Evolutionary conservation across 2,113 vertebrate species (phyloP).

Genomic region (Tinamus guttatus): DNA sequence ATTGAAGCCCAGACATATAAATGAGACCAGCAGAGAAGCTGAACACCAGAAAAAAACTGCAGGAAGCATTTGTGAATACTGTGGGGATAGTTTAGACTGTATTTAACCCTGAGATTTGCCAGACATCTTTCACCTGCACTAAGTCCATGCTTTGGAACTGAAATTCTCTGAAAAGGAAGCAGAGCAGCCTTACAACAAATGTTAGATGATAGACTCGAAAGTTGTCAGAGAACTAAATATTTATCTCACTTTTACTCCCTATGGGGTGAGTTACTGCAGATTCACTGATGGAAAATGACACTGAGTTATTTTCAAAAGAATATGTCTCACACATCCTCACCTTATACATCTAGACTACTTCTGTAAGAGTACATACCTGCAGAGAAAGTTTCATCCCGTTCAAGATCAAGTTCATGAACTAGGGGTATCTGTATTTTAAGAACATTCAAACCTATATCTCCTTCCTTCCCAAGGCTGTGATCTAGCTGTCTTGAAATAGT

Average conservation of each 20-base stretch:
- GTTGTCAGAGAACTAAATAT: not conserved
- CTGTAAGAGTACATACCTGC: not conserved
- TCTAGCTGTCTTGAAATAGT: not conserved
- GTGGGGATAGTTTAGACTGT: accelerated
- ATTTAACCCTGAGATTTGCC: not conserved
- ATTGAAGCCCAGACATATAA: not conserved
- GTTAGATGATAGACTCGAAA: accelerated
- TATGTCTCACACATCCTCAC: not conserved
- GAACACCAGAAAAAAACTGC: not conserved
- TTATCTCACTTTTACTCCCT: not conserved
- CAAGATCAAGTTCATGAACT: not conserved
- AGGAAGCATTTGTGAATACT: not conserved
- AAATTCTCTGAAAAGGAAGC: accelerated
- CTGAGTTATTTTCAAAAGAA: not conserved
- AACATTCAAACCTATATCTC: not conserved
- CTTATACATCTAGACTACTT: not conserved
- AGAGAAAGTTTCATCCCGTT: not conserved
- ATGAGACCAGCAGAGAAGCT: accelerated
- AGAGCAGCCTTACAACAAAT: accelerated
- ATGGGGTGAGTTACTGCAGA: not conserved
- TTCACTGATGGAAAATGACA: not conserved
- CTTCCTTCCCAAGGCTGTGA: not conserved
- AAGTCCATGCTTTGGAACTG: not conserved
- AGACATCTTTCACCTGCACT: not conserved
- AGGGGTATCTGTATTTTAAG: not conserved